A percentile compares a stretch with the other conserved stretches of the same genome.
These are phyloP conservation scores for Synergus japonicus DNA, from an alignment of 2,888 invertebrate genomes.

Conservation along the genomic window DNA sequence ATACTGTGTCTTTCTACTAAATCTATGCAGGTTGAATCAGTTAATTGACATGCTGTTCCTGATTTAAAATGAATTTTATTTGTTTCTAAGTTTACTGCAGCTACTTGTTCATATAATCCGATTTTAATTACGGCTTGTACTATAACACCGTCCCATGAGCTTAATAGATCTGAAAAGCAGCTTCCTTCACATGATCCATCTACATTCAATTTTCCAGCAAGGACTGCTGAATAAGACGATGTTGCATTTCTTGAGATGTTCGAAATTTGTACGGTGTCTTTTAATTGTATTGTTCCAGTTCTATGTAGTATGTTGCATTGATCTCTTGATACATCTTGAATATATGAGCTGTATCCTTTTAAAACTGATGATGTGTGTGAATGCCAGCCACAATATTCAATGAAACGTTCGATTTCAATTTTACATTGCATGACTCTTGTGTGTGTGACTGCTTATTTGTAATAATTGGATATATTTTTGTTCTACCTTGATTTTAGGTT, in stretches of 20 bases:
- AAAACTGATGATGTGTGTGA: slow-evolving; percentile 20
- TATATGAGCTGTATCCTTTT: not conserved
- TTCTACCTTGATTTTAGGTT: not conserved
- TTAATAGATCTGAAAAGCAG: slow-evolving; percentile 45
- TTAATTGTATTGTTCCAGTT: too few relatives aligned
- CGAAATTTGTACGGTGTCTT: too few relatives aligned
- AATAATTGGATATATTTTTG: slow-evolving; percentile 26
- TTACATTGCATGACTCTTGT: slow-evolving; percentile 16
- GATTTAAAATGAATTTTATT: slow-evolving; percentile 44
- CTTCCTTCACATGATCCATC: slow-evolving; percentile 45
- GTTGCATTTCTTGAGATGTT: not conserved
- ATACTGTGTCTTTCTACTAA: slow-evolving; percentile 47
- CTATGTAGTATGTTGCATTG: too few relatives aligned
- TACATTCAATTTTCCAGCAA: not conserved
- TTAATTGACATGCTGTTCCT: slow-evolving; percentile 38
- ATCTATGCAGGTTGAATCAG: slow-evolving; percentile 43
- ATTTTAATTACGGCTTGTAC: slow-evolving; percentile 46
- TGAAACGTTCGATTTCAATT: slow-evolving; percentile 3
- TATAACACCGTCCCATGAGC: slow-evolving; percentile 50
- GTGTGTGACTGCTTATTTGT: not conserved
- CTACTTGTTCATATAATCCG: slow-evolving; percentile 18
- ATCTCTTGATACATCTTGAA: too few relatives aligned
- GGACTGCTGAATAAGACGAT: not conserved
- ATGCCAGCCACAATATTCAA: slow-evolving; percentile 18
- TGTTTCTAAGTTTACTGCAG: slow-evolving; percentile 32